These are phyloP conservation scores for Thryonomys swinderianus DNA, from an alignment of 2,113 vertebrate genomes.

Conservation along the genomic window DNA sequence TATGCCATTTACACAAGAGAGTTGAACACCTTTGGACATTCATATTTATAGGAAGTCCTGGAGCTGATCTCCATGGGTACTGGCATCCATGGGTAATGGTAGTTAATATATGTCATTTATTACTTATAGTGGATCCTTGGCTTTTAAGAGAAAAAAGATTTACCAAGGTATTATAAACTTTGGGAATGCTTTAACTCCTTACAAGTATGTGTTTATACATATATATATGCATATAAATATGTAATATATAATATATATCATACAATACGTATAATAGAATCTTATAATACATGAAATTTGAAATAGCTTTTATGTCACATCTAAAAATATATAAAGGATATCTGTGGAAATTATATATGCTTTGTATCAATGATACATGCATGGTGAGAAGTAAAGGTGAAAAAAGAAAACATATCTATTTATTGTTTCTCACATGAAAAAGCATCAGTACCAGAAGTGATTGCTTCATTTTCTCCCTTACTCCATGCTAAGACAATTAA, in stretches of 20 bases:
- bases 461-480: conserved; percentile 18
- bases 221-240: neutral
- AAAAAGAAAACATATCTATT: neutral
- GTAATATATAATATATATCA: neutral
- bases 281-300: neutral
- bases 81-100: neutral
- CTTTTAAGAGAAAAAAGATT: conserved; percentile 41
- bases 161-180: neutral
- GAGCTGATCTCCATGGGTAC: neutral
- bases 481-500: neutral
- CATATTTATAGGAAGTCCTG: neutral
- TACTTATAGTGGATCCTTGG: neutral
- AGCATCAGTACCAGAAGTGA: neutral
- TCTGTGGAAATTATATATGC: neutral
- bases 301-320: conserved; percentile 5
- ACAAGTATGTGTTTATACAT: neutral
- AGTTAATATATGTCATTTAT: conserved; percentile 17
- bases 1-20: neutral
- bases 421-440: neutral
- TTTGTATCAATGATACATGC: neutral
- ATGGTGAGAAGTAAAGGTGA: neutral
- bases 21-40: neutral
- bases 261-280: neutral
- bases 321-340: neutral
- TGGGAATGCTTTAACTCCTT: neutral